These are phyloP conservation scores for Tiliacea aurago DNA, from an alignment of 2,888 invertebrate species.

Conservation along the genomic window DNA sequence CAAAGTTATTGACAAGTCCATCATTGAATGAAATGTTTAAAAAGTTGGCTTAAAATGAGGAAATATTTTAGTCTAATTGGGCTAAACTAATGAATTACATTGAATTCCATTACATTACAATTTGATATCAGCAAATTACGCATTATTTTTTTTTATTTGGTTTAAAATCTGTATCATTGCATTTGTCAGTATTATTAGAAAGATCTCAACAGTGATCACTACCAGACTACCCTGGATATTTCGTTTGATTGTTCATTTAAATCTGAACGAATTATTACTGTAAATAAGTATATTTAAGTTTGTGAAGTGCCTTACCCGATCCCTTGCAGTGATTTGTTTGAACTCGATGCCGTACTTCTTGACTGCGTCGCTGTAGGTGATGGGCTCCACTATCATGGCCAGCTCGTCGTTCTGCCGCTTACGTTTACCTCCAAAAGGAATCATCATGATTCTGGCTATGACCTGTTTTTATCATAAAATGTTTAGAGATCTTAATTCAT, in stretches of 20 bases:
- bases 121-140: slow-evolving; percentile 23
- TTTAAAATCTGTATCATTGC: slow-evolving; percentile 2
- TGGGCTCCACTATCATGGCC: slow-evolving; percentile 81
- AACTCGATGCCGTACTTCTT: slow-evolving; percentile 87
- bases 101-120: slow-evolving; percentile 15
- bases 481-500: neutral
- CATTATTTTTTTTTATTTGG: slow-evolving; percentile 11
- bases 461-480: slow-evolving; percentile 64
- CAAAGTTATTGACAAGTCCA: slow-evolving; percentile 40
- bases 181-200: slow-evolving; percentile 9
- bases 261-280: neutral
- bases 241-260: neutral
- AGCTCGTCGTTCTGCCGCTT: slow-evolving; percentile 77
- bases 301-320: slow-evolving; percentile 70
- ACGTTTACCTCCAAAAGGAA: slow-evolving; percentile 71
- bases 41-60: slow-evolving; percentile 35
- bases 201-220: slow-evolving; percentile 7
- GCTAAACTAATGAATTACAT: slow-evolving; percentile 34
- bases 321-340: slow-evolving; percentile 64
- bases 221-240: neutral
- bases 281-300: neutral
- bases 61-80: slow-evolving; percentile 37
- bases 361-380: slow-evolving; percentile 84
- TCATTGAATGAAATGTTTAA: neutral
- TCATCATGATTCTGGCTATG: slow-evolving; percentile 75